Evolutionary conservation across 92 coral and sea anemone species (phyloP).

Genomic region (Paramuricea clavata): DNA sequence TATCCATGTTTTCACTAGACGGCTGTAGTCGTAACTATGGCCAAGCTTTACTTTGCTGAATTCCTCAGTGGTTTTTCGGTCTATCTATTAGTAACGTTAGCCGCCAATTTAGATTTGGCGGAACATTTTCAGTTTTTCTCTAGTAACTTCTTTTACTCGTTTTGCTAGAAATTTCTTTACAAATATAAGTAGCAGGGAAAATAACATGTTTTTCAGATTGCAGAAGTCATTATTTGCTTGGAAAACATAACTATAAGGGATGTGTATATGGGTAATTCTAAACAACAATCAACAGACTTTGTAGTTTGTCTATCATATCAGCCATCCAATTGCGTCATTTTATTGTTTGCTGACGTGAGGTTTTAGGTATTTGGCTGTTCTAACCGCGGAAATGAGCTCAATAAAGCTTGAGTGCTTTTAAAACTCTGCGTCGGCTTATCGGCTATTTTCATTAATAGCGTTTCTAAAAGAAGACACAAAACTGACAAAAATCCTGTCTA

Average conservation of each 20-base stretch:
- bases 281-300: not conserved
- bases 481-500: not conserved
- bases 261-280: not conserved
- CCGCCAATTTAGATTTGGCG: too few relatives aligned
- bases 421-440: slow-evolving; percentile 22
- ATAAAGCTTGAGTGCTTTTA: slow-evolving; percentile 1
- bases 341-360: slow-evolving; percentile 5
- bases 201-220: not conserved
- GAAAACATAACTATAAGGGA: not conserved
- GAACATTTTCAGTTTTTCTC: not conserved
- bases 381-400: not conserved
- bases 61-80: too few relatives aligned
- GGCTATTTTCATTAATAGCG: not conserved
- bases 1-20: too few relatives aligned
- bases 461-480: slow-evolving; percentile 4
- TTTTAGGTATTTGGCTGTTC: slow-evolving; percentile 1
- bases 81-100: too few relatives aligned
- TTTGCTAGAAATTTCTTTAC: not conserved
- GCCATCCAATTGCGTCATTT: not conserved
- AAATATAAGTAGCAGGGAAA: not conserved
- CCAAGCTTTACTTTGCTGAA: too few relatives aligned
- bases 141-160: too few relatives aligned
- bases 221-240: not conserved
- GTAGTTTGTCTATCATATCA: not conserved
- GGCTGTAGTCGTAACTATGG: too few relatives aligned